These are phyloP conservation scores for Nebria ingens DNA, from an alignment of 1,140 invertebrate species.

Conservation along the genomic window DNA sequence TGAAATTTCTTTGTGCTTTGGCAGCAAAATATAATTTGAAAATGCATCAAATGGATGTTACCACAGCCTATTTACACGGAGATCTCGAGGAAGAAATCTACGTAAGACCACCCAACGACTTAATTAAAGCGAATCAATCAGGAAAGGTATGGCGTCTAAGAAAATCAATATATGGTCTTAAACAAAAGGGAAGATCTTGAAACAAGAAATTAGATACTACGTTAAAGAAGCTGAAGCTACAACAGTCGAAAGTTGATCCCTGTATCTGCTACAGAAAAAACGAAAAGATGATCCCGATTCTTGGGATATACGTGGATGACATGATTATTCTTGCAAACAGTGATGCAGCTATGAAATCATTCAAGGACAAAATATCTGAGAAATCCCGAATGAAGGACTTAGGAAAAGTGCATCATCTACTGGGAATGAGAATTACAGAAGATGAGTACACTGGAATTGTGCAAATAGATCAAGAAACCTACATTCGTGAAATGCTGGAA, in stretches of 20 bases:
- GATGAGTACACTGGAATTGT: slow-evolving; percentile 19
- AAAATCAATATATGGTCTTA: slow-evolving; percentile 31
- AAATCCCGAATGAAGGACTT: slow-evolving; percentile 22
- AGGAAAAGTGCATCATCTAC: slow-evolving; percentile 20
- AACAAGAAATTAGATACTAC: slow-evolving; percentile 23
- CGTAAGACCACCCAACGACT: slow-evolving; percentile 30
- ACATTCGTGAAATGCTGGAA: slow-evolving; percentile 25
- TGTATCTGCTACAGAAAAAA: slow-evolving; percentile 25
- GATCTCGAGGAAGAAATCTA: slow-evolving; percentile 32
- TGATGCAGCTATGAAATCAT: slow-evolving; percentile 12
- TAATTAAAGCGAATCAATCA: slow-evolving; percentile 17
- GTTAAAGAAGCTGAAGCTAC: slow-evolving; percentile 17
- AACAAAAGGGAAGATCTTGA: slow-evolving; percentile 27
- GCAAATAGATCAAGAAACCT: slow-evolving; percentile 22
- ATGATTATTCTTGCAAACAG: slow-evolving; percentile 23
- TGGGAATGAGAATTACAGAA: slow-evolving; percentile 25
- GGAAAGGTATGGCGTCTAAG: slow-evolving; percentile 26
- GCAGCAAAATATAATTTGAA: slow-evolving; percentile 19
- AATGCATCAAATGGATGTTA: slow-evolving; percentile 29
- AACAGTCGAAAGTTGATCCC: slow-evolving; percentile 20
- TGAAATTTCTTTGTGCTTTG: neutral
- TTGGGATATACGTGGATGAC: slow-evolving; percentile 28
- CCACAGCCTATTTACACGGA: slow-evolving; percentile 34
- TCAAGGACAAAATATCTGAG: too few relatives aligned
- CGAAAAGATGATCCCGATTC: slow-evolving; percentile 17